Conservation (phyloP, 2,113 vertebrate genomes). For the Sorex araneus region DNA sequence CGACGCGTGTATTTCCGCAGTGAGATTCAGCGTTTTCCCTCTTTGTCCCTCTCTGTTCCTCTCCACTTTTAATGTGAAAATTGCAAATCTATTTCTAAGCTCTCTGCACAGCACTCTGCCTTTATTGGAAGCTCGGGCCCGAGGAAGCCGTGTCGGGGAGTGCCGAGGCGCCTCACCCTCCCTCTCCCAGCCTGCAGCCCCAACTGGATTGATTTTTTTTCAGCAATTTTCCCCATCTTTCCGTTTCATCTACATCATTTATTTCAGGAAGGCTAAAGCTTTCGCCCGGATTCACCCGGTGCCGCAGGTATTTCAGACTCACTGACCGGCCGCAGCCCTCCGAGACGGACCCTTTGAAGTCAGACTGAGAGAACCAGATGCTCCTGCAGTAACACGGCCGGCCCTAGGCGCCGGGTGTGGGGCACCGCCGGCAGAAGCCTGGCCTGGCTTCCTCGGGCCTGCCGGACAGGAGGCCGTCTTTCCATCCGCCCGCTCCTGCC, state of each 20-base stretch:
- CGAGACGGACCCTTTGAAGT: too few species aligned
- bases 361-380: too few species aligned
- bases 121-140: conserved; percentile 35
- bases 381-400: too few species aligned
- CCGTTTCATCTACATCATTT: neutral
- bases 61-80: conserved; percentile 46
- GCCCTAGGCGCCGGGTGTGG: too few species aligned
- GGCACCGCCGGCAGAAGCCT: too few species aligned
- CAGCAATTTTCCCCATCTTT: conserved; percentile 80
- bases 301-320: conserved; percentile 77
- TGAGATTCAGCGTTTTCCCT: neutral
- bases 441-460: too few species aligned
- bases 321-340: neutral
- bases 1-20: neutral
- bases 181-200: conserved; percentile 27
- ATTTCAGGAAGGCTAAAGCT: conserved; percentile 72
- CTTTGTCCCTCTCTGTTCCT: neutral
- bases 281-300: conserved; percentile 58
- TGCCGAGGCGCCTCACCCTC: conserved; percentile 1
- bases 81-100: conserved; percentile 32
- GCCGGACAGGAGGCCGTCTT: too few species aligned
- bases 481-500: too few species aligned
- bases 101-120: neutral
- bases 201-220: conserved; percentile 53
- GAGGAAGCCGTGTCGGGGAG: conserved; percentile 37